Evolutionary conservation across 2,888 invertebrate genomes (phyloP).

Genomic region (Ophion obscuratus): DNA sequence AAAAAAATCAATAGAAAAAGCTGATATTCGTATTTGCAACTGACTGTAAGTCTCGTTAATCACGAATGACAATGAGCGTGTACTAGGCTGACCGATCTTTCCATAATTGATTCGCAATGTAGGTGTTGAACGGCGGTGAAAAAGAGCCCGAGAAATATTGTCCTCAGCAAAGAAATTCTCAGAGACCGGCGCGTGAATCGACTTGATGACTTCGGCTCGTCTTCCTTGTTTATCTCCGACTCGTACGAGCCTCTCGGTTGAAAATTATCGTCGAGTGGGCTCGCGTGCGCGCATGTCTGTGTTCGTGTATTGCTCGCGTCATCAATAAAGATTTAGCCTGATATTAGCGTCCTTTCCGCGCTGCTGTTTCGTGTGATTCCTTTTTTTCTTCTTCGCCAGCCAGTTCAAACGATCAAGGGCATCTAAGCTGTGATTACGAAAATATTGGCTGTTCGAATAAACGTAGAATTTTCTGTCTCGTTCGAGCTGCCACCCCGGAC

Average conservation of each 20-base stretch:
- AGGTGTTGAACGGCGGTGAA: too few species aligned
- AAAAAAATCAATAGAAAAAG: too few species aligned
- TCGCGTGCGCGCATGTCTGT: neutral
- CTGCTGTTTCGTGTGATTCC: conserved; percentile 29
- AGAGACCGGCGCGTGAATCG: neutral
- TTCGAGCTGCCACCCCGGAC: neutral
- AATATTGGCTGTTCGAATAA: conserved; percentile 11
- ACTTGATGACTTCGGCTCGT: conserved; percentile 18
- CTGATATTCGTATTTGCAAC: too few species aligned
- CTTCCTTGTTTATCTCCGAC: conserved; percentile 15
- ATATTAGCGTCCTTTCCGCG: neutral
- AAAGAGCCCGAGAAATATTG: too few species aligned
- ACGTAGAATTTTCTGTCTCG: conserved; percentile 21
- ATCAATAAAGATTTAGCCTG: conserved; percentile 40
- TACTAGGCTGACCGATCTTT: too few species aligned
- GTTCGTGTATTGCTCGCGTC: conserved; percentile 9
- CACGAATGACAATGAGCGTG: too few species aligned
- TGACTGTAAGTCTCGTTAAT: too few species aligned
- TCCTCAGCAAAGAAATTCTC: neutral
- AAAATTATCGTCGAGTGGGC: conserved; percentile 22
- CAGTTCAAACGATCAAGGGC: conserved; percentile 47
- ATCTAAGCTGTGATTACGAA: conserved; percentile 1
- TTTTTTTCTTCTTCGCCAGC: neutral
- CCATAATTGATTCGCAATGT: too few species aligned
- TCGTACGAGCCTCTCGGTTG: conserved; percentile 33